Base-by-base conservation (phyloP, 2,888 invertebrate species). In the Brassicogethes aeneus region DNA sequence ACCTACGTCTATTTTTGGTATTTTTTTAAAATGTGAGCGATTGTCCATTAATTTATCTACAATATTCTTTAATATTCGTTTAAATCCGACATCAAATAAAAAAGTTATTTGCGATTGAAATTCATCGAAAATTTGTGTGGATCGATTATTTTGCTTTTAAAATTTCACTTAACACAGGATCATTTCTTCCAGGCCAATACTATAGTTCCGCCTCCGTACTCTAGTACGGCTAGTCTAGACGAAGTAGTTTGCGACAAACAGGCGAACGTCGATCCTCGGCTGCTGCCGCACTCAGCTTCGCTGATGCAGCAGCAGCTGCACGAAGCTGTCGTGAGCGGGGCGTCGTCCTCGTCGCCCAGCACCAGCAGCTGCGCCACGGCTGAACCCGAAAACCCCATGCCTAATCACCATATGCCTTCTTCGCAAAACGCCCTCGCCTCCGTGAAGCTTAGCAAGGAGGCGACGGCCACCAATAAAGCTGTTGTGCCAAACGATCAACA, bases 141-240 rank as follows among this genome's bases (percentile, higher is more conserved):
- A n/a, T n/a, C n/a, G n/a, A n/a, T n/a, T n/a, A n/a, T n/a, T n/a
- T n/a, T n/a, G n/a, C n/a, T n/a, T n/a, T n/a, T n/a, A n/a, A n/a
- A n/a, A n/a, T n/a, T n/a, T 33, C 7, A 7, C 33, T 12, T 12
- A 10, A 8, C 12, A 8, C 8, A 33, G 36, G 15, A 7, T 10
- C 7, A 31, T 17, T 5, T 14, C 39, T 63, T 62, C 3, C 61
- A 80, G 79, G 85, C 87, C 40, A 88, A 88, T 66, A 81, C 83
- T 42, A 74, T 86, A 63, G 79, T 88, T 55, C 88, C 88, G 44
- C 88, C 88, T 34, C 86, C 88, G 13, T 89, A 89, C 68, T 87
- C 87, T 13, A 52, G 83, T 57, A 82, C 83, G 51, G 80, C 80
- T 54, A 85, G 82, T 65, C 76, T 82, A 54, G 85, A 84, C 53